Base-by-base conservation (phyloP, 1,140 invertebrate species). In the Eupristina koningsbergeri region DNA sequence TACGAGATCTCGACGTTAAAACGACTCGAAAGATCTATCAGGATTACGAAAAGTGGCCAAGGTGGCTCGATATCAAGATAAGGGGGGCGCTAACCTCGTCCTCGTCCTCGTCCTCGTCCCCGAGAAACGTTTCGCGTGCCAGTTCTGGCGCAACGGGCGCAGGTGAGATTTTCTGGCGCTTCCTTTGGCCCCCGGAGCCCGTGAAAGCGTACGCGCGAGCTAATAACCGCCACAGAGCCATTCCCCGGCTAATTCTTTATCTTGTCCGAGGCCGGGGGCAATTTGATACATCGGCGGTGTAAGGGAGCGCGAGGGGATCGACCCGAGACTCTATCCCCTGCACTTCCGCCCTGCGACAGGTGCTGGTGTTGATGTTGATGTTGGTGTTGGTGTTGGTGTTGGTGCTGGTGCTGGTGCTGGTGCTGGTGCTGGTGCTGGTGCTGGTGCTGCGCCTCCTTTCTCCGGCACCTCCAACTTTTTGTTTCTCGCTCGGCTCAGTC, bases 171-270 rank as follows among this genome's bases (percentile, higher is more conserved):
- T 83, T 53, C 34, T 3, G 34, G 15, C 45, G 34, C 15, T 47
- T 61, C 31, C 17, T 58, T 19, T 39, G 36, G 39, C 36, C 69
- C 34, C 41, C 13, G 29, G n/a, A 53, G 11, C 5, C 47, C 39
- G 58, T 64, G 74, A 83, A 83, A 77, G 81, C 81, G 81, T 47
- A 39, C 80, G 58, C 53, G 41, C 53, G 5, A 6, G 64, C 73
- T 83, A 83, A 83, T 83, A 83, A 83, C 81, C 74, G 81, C 77
- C 34, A 45, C 74, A 13, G 67, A 1, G 1, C 9, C 22, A 15
- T 34, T 29, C 58, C 63, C 41, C 26, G 34, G 34, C 74, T 83
- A 83, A 83, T 83, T 83, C 74, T 71, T 83, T 83, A 83, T 83
- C 81, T 71, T 17, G 61, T n/a, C 13, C 31, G 41, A 69, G 47